Evolutionary conservation across 2,113 vertebrate species (phyloP).

Genomic region (Notothenia coriiceps): DNA sequence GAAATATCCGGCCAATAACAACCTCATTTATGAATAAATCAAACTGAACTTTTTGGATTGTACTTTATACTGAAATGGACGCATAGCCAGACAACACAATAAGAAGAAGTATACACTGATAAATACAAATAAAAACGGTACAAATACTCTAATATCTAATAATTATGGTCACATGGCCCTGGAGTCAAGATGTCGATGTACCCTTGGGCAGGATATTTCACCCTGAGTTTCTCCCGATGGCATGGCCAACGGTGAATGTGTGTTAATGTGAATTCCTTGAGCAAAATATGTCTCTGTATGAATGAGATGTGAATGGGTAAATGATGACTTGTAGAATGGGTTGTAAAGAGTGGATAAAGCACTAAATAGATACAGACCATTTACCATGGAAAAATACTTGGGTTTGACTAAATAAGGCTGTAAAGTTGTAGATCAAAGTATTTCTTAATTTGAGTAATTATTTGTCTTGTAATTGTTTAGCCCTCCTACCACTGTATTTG

Average conservation of each 20-base stretch:
- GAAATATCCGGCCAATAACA: neutral
- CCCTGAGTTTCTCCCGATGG: too few species aligned
- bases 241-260: too few species aligned
- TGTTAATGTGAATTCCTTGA: too few species aligned
- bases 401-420: neutral
- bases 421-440: neutral
- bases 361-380: too few species aligned
- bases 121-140: neutral
- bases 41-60: constrained; percentile 7
- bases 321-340: too few species aligned
- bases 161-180: neutral
- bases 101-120: neutral
- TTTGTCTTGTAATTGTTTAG: neutral
- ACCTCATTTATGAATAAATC: neutral
- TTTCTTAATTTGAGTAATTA: neutral
- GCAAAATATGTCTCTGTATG: too few species aligned
- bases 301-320: too few species aligned
- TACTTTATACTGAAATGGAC: neutral
- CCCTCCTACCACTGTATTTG: neutral
- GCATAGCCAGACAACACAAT: neutral
- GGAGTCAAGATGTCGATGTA: too few species aligned
- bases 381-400: neutral
- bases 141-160: too few species aligned
- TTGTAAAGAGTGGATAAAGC: too few species aligned
- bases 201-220: too few species aligned